Conservation (phyloP, 2,113 vertebrate genomes). For the Notothenia coriiceps region DNA sequence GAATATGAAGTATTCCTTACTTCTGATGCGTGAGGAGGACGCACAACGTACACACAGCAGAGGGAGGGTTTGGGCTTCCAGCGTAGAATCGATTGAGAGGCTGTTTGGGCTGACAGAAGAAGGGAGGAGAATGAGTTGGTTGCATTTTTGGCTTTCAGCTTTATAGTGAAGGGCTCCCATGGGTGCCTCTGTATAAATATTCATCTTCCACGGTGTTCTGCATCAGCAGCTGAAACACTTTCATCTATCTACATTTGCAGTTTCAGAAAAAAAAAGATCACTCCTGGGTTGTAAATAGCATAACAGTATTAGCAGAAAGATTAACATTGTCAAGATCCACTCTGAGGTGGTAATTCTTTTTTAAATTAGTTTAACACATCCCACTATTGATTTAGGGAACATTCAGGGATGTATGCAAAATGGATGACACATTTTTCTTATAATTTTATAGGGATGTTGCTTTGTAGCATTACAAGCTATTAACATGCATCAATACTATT, state of each 20-base stretch:
- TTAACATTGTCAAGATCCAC: conserved; percentile 24
- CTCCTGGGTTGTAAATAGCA: conserved; percentile 18
- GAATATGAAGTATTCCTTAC: conserved; percentile 54
- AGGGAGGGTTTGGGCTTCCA: conserved; percentile 52
- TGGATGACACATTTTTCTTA: not conserved
- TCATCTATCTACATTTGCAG: conserved; percentile 65
- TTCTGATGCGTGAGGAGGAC: conserved; percentile 28
- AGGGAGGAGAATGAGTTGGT: conserved; percentile 48
- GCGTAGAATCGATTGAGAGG: conserved; percentile 30
- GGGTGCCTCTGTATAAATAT: conserved; percentile 77
- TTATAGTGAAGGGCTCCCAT: conserved; percentile 67
- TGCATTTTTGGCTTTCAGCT: conserved; percentile 60
- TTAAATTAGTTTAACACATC: not conserved
- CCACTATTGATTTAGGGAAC: not conserved
- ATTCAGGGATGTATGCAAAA: not conserved
- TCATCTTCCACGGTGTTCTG: conserved; percentile 68
- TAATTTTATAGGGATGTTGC: not conserved
- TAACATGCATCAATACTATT: not conserved
- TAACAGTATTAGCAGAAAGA: conserved; percentile 16
- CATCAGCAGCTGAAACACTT: conserved; percentile 72
- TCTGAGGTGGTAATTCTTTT: conserved; percentile 19
- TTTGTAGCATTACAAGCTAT: not conserved
- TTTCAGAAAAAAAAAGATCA: conserved; percentile 66
- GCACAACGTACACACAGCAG: not conserved
- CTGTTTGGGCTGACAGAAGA: conserved; percentile 63